A percentile compares a stretch with the other conserved stretches of the same genome.
Evolutionary conservation across 2,888 invertebrate species (phyloP).

Genomic region (Drosophila vallismaia): DNA sequence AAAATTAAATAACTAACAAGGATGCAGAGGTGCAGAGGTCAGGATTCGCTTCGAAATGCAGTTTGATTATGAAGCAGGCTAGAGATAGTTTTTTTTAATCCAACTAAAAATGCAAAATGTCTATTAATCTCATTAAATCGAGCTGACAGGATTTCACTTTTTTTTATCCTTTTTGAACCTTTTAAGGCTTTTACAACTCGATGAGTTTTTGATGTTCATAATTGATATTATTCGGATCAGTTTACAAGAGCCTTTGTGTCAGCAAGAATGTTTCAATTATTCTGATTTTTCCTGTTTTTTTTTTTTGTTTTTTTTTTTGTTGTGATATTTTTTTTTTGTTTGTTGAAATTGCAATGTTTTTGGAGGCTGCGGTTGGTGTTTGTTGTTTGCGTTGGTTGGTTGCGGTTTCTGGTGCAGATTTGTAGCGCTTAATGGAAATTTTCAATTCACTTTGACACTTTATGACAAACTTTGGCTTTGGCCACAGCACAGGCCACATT

Average conservation of each 20-base stretch:
- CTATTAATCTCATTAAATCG: conserved; percentile 12
- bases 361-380: conserved; percentile 5
- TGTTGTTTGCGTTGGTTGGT: conserved; percentile 18
- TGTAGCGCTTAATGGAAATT: conserved; percentile 74
- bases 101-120: conserved; percentile 5
- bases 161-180: background rate
- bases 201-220: conserved; percentile 24
- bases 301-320: conserved; percentile 11
- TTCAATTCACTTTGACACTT: conserved; percentile 78
- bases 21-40: too few species aligned
- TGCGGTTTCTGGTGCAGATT: conserved; percentile 63
- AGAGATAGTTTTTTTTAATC: background rate
- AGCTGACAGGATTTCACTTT: conserved; percentile 6
- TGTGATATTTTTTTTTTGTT: conserved; percentile 11
- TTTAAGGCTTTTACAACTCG: background rate
- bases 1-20: too few species aligned
- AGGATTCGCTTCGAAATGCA: too few species aligned
- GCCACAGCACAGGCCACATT: conserved; percentile 19
- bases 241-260: conserved; percentile 25
- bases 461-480: conserved; percentile 76
- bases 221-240: conserved; percentile 26
- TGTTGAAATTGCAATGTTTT: conserved; percentile 23
- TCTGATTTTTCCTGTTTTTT: conserved; percentile 22
- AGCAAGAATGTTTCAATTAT: conserved; percentile 32
- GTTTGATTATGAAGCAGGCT: too few species aligned